Evolutionary conservation across 2,113 vertebrate species (phyloP).

Genomic region (Pagrus major): DNA sequence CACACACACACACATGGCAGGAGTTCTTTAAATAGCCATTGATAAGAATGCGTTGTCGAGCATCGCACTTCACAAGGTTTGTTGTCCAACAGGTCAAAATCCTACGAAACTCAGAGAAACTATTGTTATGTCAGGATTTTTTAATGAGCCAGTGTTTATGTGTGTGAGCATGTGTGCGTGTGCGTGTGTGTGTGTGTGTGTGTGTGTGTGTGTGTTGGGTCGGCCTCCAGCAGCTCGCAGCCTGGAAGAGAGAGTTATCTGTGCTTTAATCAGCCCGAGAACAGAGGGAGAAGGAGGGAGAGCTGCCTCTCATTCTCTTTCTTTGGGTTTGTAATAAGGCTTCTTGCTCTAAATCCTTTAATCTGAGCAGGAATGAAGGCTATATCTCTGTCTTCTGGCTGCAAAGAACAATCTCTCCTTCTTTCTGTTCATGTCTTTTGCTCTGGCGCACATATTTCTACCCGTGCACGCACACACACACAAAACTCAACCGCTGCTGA

Average conservation of each 20-base stretch:
- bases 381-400: conserved; percentile 66
- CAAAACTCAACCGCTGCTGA: conserved; percentile 1
- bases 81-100: conserved; percentile 37
- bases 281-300: conserved; percentile 44
- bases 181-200: conserved; percentile 10
- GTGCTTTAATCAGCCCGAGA: conserved; percentile 69
- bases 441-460: conserved; percentile 9
- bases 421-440: conserved; percentile 11
- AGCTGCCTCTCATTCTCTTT: conserved; percentile 41
- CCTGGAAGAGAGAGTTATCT: conserved; percentile 59
- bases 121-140: conserved; percentile 46
- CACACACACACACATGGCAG: conserved; percentile 15
- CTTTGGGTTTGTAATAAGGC: conserved; percentile 62
- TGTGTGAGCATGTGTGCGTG: conserved; percentile 33
- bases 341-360: conserved; percentile 74
- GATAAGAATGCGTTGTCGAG: background rate
- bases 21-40: background rate
- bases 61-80: background rate
- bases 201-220: conserved; percentile 7
- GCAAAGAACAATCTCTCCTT: conserved; percentile 47
- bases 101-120: conserved; percentile 21
- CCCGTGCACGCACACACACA: conserved; percentile 2
- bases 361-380: conserved; percentile 74
- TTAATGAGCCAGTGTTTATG: conserved; percentile 35
- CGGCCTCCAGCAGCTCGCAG: conserved; percentile 50